Evolutionary conservation across 2,888 invertebrate species (phyloP).

Genomic region (Synanthedon myopaeformis): DNA sequence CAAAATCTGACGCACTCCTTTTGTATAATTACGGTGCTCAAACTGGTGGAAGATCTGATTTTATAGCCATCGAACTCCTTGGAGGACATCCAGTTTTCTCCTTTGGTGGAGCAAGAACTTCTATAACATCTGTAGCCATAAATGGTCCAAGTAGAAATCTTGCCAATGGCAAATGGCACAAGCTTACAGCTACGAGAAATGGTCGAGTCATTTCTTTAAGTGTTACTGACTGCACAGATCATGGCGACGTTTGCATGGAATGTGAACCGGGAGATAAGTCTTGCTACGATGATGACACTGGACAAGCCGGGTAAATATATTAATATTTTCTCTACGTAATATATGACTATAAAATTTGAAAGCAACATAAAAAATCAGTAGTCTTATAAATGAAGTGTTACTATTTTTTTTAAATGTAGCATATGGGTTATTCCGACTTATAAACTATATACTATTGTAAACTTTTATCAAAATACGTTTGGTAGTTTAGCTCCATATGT

Average conservation of each 20-base stretch:
- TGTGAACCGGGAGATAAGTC: constrained; percentile 84
- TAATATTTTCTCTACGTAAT: too few relatives aligned
- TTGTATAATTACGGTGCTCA: constrained; percentile 92
- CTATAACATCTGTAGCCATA: constrained; percentile 84
- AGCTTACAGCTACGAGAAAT: constrained; percentile 90
- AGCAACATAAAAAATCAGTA: too few relatives aligned
- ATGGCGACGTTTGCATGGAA: constrained; percentile 88
- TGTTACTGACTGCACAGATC: constrained; percentile 83
- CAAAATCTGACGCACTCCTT: constrained; percentile 86
- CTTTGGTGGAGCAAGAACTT: constrained; percentile 89
- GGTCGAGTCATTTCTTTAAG: constrained; percentile 89
- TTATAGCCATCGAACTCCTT: constrained; percentile 90
- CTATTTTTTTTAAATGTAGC: too few relatives aligned
- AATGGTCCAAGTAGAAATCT: constrained; percentile 74
- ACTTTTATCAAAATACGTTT: too few relatives aligned
- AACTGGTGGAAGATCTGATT: constrained; percentile 90
- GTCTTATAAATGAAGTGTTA: too few relatives aligned
- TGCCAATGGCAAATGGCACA: constrained; percentile 91
- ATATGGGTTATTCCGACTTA: background rate
- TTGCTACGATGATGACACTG: constrained; percentile 88
- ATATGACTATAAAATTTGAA: too few relatives aligned
- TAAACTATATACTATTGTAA: too few relatives aligned
- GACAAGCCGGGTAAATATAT: constrained; percentile 84
- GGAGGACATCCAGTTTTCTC: constrained; percentile 89
- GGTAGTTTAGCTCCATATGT: too few relatives aligned